Conservation (phyloP, 2,888 invertebrate species). For the Spodoptera littoralis region DNA sequence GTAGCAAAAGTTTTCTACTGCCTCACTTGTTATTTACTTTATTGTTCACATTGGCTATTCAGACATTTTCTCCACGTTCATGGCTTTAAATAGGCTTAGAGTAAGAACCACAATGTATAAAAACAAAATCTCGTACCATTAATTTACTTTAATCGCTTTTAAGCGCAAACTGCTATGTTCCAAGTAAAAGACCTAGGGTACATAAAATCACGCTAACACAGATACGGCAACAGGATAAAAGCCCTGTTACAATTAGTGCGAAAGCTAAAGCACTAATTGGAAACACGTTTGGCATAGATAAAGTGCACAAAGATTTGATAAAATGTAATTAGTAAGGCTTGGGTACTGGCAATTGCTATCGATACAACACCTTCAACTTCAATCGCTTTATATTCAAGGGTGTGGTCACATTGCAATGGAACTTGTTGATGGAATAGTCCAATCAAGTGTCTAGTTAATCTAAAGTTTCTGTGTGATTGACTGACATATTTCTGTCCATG, state of each 20-base stretch:
- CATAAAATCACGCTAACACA: conserved; percentile 30
- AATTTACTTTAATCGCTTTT: conserved; percentile 15
- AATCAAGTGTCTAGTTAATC: too few relatives aligned
- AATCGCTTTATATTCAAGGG: conserved; percentile 12
- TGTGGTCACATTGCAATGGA: too few relatives aligned
- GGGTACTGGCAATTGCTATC: conserved; percentile 10
- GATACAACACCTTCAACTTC: conserved; percentile 16
- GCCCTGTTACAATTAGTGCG: conserved; percentile 39
- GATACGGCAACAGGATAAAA: conserved; percentile 30
- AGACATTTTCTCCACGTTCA: too few relatives aligned
- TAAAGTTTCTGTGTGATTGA: too few relatives aligned
- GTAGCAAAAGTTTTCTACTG: too few relatives aligned
- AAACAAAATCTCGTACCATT: not conserved
- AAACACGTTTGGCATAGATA: conserved; percentile 46
- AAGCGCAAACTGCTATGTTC: conserved; percentile 10
- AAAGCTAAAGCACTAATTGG: conserved; percentile 41
- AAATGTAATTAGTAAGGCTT: conserved; percentile 20
- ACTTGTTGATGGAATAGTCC: too few relatives aligned
- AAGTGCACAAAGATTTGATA: conserved; percentile 29
- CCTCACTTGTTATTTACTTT: too few relatives aligned
- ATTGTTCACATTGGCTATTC: too few relatives aligned
- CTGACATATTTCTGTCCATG: too few relatives aligned
- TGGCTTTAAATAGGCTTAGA: too few relatives aligned
- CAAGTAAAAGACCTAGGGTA: conserved; percentile 2
- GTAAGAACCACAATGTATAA: not conserved